A percentile compares a stretch with the other conserved stretches of the same genome.
Conservation (phyloP, 2,888 invertebrate genomes). For the Noctua janthina region DNA sequence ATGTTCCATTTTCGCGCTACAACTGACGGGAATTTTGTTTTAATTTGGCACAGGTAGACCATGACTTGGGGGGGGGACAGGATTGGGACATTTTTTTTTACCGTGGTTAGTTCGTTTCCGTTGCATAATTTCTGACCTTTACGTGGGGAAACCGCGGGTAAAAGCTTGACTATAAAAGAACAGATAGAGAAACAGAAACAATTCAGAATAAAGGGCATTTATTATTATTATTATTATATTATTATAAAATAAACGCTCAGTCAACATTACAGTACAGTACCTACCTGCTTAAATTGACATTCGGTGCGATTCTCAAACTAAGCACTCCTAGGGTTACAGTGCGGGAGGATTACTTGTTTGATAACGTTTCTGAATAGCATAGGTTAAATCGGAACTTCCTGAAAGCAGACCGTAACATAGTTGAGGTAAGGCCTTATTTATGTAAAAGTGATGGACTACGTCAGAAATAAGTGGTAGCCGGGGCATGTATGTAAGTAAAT, state of each 20-base stretch:
- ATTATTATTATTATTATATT: no score
- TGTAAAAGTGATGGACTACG: background rate
- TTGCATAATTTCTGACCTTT: background rate
- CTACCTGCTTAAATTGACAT: background rate
- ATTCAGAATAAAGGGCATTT: no score
- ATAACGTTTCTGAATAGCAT: constrained; percentile 5
- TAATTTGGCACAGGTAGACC: background rate
- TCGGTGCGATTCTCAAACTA: background rate
- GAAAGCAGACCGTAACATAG: background rate
- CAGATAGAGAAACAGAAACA: no score
- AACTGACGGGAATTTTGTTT: background rate
- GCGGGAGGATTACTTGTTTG: background rate
- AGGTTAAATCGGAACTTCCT: background rate
- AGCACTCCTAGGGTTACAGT: no score
- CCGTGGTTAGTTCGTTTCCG: background rate
- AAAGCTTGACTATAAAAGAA: no score
- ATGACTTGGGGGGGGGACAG: background rate
- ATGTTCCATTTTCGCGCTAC: background rate
- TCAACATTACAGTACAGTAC: background rate
- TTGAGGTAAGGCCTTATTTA: background rate
- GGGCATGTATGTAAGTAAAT: background rate
- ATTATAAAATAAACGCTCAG: background rate
- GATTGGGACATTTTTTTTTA: background rate
- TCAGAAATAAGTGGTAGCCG: background rate
- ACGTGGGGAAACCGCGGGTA: background rate